Evolutionary conservation across 2,888 invertebrate species (phyloP).

Genomic region (Cephus nigrinus): DNA sequence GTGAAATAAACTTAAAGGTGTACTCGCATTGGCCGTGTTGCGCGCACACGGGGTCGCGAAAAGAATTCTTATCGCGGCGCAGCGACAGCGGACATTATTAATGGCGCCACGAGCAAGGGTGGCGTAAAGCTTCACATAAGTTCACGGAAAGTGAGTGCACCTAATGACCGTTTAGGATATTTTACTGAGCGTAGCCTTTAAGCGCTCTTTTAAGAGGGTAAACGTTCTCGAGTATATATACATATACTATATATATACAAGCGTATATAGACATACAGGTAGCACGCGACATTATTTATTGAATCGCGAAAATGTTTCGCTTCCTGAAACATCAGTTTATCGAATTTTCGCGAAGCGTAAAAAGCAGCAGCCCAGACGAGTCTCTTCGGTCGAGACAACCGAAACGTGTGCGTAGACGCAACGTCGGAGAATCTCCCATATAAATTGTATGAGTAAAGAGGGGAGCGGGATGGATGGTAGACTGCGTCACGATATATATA

Average conservation of each 20-base stretch:
- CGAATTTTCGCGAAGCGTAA: not conserved
- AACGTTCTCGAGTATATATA: not conserved
- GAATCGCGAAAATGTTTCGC: not conserved
- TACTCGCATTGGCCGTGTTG: not conserved
- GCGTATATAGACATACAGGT: no score
- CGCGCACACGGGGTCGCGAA: not conserved
- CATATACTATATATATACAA: no score
- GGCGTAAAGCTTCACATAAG: not conserved
- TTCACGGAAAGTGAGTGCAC: not conserved
- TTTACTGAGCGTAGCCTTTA: not conserved
- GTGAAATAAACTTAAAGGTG: not conserved
- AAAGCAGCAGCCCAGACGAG: not conserved
- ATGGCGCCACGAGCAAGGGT: not conserved
- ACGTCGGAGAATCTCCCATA: not conserved
- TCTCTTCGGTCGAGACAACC: not conserved
- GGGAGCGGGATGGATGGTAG: not conserved
- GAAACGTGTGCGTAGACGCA: not conserved
- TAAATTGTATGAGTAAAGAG: not conserved
- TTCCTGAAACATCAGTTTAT: not conserved
- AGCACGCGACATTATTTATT: not conserved
- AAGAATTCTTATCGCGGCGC: constrained; percentile 11
- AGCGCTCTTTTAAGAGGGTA: not conserved
- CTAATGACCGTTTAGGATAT: not conserved
- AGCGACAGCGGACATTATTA: constrained; percentile 11
- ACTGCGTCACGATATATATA: not conserved